These are phyloP conservation scores for Diorhabda sublineata DNA, from an alignment of 1,140 invertebrate genomes.

Conservation along the genomic window DNA sequence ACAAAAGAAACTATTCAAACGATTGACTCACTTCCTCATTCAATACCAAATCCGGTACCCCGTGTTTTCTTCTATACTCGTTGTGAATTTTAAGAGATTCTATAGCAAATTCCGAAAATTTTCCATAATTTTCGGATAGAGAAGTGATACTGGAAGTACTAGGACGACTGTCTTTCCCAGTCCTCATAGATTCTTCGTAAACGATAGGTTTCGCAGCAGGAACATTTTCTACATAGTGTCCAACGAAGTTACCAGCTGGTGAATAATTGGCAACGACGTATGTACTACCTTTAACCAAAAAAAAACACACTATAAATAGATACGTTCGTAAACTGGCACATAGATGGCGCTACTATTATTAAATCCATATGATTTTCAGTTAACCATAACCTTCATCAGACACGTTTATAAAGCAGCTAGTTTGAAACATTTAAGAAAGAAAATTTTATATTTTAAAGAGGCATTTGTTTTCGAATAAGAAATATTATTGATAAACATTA, in stretches of 20 bases:
- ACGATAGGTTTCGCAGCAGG: constrained; percentile 45
- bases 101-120: constrained; percentile 51
- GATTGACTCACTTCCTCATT: constrained; percentile 58
- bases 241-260: constrained; percentile 81
- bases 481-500: too few relatives aligned
- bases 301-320: too few relatives aligned
- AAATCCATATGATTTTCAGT: too few relatives aligned
- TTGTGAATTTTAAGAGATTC: constrained; percentile 71
- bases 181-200: constrained; percentile 8
- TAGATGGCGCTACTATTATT: too few relatives aligned
- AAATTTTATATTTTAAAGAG: too few relatives aligned
- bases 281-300: constrained; percentile 51
- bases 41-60: constrained; percentile 60
- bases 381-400: too few relatives aligned
- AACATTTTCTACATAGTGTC: constrained; percentile 73
- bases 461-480: too few relatives aligned
- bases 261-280: constrained; percentile 84
- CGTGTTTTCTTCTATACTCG: constrained; percentile 70
- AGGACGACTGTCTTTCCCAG: constrained; percentile 13
- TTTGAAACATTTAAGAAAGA: too few relatives aligned
- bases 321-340: too few relatives aligned
- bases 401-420: too few relatives aligned
- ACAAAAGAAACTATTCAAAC: neutral
- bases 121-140: neutral
- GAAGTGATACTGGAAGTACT: neutral